Evolutionary conservation across 2,113 vertebrate species (phyloP).

Genomic region (Rallus limicola): DNA sequence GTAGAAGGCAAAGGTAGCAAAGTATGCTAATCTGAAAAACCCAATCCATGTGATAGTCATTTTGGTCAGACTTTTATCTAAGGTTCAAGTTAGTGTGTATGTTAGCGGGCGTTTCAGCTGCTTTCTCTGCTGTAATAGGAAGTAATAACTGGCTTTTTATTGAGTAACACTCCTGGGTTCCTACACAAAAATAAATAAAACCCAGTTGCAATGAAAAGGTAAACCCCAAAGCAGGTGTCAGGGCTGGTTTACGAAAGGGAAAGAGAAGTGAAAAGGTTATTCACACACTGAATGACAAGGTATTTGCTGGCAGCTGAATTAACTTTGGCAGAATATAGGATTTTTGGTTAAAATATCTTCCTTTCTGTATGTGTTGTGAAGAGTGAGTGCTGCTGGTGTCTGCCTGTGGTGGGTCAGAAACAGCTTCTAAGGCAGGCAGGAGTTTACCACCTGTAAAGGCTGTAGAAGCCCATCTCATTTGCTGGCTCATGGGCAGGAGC

Average conservation of each 20-base stretch:
- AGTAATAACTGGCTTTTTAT: neutral
- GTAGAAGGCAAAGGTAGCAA: neutral
- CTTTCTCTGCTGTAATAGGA: neutral
- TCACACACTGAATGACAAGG: neutral
- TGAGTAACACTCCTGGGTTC: neutral
- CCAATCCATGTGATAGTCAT: neutral
- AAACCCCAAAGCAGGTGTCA: slow-evolving; percentile 52
- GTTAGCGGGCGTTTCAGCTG: neutral
- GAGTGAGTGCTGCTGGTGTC: neutral
- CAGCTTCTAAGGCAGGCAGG: neutral
- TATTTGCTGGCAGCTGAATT: slow-evolving; percentile 19
- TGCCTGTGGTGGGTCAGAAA: neutral
- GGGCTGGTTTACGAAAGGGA: slow-evolving; percentile 9
- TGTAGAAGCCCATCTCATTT: neutral
- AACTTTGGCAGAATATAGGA: neutral
- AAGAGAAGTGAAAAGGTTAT: slow-evolving; percentile 42
- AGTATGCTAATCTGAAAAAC: neutral
- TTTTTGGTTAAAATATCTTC: slow-evolving; percentile 2
- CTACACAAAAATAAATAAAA: slow-evolving; percentile 39
- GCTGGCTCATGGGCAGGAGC: neutral
- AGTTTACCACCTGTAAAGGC: neutral
- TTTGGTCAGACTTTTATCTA: no score
- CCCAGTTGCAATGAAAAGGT: slow-evolving; percentile 23
- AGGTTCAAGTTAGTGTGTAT: neutral
- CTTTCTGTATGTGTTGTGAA: neutral